Conservation (phyloP, 2,888 invertebrate genomes). For the Lepetodrilus schrolli region DNA sequence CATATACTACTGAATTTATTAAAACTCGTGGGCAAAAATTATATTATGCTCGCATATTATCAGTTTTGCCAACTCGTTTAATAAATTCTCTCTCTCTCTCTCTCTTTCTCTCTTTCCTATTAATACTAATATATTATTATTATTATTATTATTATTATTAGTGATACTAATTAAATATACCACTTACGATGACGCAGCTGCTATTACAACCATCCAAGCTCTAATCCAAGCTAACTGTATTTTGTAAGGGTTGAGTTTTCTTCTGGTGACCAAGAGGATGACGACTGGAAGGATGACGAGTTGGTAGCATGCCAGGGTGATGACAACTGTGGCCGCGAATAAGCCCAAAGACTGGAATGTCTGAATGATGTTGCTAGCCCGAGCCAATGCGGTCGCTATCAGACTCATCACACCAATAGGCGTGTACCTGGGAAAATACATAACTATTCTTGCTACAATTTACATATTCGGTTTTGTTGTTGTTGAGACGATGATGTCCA, state of each 20-base stretch:
- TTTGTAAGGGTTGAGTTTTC: conserved; percentile 18
- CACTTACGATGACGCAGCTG: not conserved
- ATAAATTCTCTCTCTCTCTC: too few species aligned
- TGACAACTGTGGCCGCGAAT: conserved; percentile 51
- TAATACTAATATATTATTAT: too few species aligned
- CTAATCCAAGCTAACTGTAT: not conserved
- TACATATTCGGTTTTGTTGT: too few species aligned
- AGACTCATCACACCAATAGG: conserved; percentile 57
- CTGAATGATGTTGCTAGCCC: conserved; percentile 42
- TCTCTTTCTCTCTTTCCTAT: too few species aligned
- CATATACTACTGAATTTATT: too few species aligned
- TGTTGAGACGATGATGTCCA: too few species aligned
- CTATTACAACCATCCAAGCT: not conserved
- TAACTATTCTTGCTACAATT: too few species aligned
- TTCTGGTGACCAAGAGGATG: not conserved
- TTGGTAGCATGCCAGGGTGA: conserved; percentile 53
- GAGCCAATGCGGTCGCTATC: conserved; percentile 55
- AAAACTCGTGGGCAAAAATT: too few species aligned
- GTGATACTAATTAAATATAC: too few species aligned
- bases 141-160: too few species aligned
- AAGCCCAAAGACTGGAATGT: conserved; percentile 53
- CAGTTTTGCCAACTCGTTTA: too few species aligned
- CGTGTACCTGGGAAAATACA: conserved; percentile 54
- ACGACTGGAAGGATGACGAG: conserved; percentile 47
- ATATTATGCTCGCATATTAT: too few species aligned